Evolutionary conservation across 2,888 invertebrate genomes (phyloP).

Genomic region (Orgyia antiqua): DNA sequence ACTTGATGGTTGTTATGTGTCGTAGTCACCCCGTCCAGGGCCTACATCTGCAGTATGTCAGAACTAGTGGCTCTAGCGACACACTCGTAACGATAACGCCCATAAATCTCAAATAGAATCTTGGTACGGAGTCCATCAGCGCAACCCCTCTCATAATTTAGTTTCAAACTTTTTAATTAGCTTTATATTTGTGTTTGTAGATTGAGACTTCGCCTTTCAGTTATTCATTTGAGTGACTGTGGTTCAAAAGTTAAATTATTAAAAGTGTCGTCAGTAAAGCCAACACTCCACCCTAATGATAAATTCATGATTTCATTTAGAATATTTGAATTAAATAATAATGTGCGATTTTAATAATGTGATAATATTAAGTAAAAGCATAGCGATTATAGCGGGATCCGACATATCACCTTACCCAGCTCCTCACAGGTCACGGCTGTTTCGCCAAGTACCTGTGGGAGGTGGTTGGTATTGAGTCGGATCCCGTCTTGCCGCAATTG

Average conservation of each 20-base stretch:
- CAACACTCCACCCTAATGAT: too few species aligned
- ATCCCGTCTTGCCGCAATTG: too few species aligned
- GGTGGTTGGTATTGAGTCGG: too few species aligned
- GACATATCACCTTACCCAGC: too few species aligned
- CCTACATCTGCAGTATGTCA: slow-evolving; percentile 13
- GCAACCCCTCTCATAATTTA: slow-evolving; percentile 77
- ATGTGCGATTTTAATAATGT: too few species aligned
- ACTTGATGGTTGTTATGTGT: slow-evolving; percentile 24
- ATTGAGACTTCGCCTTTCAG: slow-evolving; percentile 71
- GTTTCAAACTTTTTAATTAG: slow-evolving; percentile 78
- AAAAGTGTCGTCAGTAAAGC: slow-evolving; percentile 56
- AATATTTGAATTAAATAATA: background rate
- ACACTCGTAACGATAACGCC: slow-evolving; percentile 49
- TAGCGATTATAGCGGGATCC: too few species aligned
- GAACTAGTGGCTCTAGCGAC: slow-evolving; percentile 33
- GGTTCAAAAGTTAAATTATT: slow-evolving; percentile 69
- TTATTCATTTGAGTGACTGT: slow-evolving; percentile 65
- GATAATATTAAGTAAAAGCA: too few species aligned
- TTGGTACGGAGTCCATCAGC: slow-evolving; percentile 68
- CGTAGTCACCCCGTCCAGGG: slow-evolving; percentile 18
- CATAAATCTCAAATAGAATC: slow-evolving; percentile 67
- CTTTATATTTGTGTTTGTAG: slow-evolving; percentile 78
- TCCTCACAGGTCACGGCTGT: too few species aligned
- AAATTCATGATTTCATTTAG: too few species aligned
- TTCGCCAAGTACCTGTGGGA: too few species aligned